Evolutionary conservation across 2,113 vertebrate genomes (phyloP).

Genomic region (Maccullochella peelii): DNA sequence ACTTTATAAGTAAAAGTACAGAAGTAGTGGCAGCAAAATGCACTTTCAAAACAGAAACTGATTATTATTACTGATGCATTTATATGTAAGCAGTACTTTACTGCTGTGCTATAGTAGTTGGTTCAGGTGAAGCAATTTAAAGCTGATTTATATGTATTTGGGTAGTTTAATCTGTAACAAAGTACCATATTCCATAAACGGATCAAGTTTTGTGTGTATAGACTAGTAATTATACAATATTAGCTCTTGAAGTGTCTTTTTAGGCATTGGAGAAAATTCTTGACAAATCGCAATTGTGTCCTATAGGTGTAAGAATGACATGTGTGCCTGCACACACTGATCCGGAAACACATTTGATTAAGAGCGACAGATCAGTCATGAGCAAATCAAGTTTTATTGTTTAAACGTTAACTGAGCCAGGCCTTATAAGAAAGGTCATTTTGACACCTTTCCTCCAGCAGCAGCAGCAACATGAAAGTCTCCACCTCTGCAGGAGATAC

Average conservation of each 20-base stretch:
- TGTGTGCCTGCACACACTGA: no score
- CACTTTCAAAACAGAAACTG: not conserved
- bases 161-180: not conserved
- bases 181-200: not conserved
- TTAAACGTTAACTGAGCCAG: no score
- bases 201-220: not conserved
- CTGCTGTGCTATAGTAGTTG: not conserved
- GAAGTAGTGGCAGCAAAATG: not conserved
- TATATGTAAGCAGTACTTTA: not conserved
- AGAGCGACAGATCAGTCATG: not conserved
- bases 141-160: not conserved
- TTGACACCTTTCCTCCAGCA: slow-evolving; percentile 6
- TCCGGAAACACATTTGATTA: no score
- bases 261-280: no score
- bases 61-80: not conserved
- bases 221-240: not conserved
- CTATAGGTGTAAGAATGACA: no score
- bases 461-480: slow-evolving; percentile 22
- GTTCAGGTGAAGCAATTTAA: no score
- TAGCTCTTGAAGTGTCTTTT: not conserved
- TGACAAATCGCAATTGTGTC: no score
- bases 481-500: slow-evolving; percentile 39
- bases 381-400: not conserved
- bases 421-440: not conserved
- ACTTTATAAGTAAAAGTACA: no score